Evolutionary conservation across 1,140 invertebrate genomes (phyloP), one percentile per base, ranked within the genome.

Genomic region (Schlechtendalia chinensis): DNA sequence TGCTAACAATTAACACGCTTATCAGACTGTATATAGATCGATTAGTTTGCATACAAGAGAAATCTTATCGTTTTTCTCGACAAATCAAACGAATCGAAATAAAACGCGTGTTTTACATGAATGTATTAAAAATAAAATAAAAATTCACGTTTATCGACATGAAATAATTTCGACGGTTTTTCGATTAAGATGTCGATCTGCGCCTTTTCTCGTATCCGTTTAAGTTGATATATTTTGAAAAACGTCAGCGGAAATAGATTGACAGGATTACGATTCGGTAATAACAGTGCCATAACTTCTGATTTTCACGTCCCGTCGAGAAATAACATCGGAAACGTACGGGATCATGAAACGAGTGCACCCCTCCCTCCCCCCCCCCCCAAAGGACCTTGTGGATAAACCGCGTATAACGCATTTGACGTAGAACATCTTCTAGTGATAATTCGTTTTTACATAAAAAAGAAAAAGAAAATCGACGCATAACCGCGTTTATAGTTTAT

Each of bases 201-300:
- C 39, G 10, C n/a, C n/a, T n/a, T 45, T 5, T 45, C 4, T 45
- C 4, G 4, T 5, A 45, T 45, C 4, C 10, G 10, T 45, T 5
- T 45, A 45, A 5, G 10, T 45, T 5, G 4, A 19, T 24, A 45
- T 47, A 16, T 67, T 14, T 67, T 39, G 29, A 39, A 10, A 65
- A 29, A 39, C 1, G 8, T 14, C n/a, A 2, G 61, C 19, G 17
- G 17, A 24, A 53, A 53, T 63, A 65, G 4, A 32, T 32, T n/a
- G n/a, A 65, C 32, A 17, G 5, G 19, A 39, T n/a, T 32, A n/a
- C 29, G n/a, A 65, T 11, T 65, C 0, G 1, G 17, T 14, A 45
- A 71, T 53, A 53, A 24, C 29, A 17, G 67, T 71, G 67, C 67
- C 67, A 71, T 71, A 53, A 12, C 27, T 50, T n/a, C 47, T 53